Base-by-base conservation (phyloP, 2,888 invertebrate genomes). In the Fragum sueziense region DNA sequence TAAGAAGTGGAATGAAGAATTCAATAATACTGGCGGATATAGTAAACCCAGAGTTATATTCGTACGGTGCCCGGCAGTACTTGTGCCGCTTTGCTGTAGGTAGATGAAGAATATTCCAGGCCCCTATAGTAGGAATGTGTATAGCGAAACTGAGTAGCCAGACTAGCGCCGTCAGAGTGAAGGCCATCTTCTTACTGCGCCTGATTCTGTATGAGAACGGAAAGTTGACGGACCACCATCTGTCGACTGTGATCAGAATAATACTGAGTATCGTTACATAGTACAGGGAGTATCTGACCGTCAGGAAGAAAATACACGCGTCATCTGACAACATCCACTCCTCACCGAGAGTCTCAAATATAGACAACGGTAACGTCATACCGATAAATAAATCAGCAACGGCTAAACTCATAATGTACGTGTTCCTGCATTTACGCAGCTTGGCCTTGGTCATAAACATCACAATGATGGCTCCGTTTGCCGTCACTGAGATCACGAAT, bases 201-300 rank as follows among this genome's bases (percentile, higher is more conserved):
- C 87, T 84, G 0, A 88, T 87, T 73, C 90, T 69, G 82, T 91
- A 90, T 9, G 88, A 88, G 71, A 90, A 86, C n/a, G 91, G 91
- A 74, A 88, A 88, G 78, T 89, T 88, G 29, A 90, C 87, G 7
- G 89, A 89, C 88, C 89, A 89, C 90, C 90, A 90, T 29, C 90
- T 79, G 75, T 91, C 91, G 0, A 88, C 75, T 17, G 88, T 88
- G 67, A 90, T 89, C 22, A 90, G 79, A 74, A 91, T 85, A 51
- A 90, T 88, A 80, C 90, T 91, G 27, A 89, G 77, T 29, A 91
- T 78, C 1, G 90, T 89, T 22, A 88, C 85, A 78, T 89, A 88
- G 34, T 85, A 82, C 20, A 90, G 61, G 1, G 91, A 87, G 70
- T 85, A 84, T 59, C 86, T 79, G 31, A 89, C 29, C 25, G 87